These are phyloP conservation scores for Aquatica leii DNA, from an alignment of 2,888 invertebrate species.

Conservation along the genomic window DNA sequence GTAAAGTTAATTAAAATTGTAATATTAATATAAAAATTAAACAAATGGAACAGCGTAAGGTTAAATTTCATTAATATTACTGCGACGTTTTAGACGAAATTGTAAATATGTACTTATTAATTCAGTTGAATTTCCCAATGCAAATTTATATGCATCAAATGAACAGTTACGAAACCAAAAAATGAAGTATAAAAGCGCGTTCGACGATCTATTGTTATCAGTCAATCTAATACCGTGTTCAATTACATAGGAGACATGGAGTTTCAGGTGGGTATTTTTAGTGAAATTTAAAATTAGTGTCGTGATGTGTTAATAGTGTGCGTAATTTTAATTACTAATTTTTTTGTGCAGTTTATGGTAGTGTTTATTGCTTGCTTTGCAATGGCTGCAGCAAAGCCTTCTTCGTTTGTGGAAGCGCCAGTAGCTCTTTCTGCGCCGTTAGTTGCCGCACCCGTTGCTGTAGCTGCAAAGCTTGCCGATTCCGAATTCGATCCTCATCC, in stretches of 20 bases:
- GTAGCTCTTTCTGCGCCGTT: slow-evolving; percentile 52
- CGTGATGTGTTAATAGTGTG: slow-evolving; percentile 26
- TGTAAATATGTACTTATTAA: slow-evolving; percentile 10
- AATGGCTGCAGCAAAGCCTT: slow-evolving; percentile 38
- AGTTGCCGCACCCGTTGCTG: slow-evolving; percentile 55
- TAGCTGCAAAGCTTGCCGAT: slow-evolving; percentile 59
- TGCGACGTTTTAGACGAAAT: neutral
- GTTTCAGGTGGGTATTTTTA: slow-evolving; percentile 39
- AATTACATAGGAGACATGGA: slow-evolving; percentile 32
- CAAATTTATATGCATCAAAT: slow-evolving; percentile 26
- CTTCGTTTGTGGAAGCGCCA: slow-evolving; percentile 39
- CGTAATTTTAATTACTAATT: neutral
- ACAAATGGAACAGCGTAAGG: too few relatives aligned
- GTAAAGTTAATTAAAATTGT: too few relatives aligned
- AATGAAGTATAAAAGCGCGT: slow-evolving; percentile 28
- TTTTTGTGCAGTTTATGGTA: slow-evolving; percentile 40
- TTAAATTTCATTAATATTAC: slow-evolving; percentile 4
- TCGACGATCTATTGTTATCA: slow-evolving; percentile 27
- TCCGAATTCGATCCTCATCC: slow-evolving; percentile 70
- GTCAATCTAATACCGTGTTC: slow-evolving; percentile 20
- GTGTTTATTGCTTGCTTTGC: slow-evolving; percentile 42
- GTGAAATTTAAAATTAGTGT: slow-evolving; percentile 11
- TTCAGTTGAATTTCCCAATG: slow-evolving; percentile 21
- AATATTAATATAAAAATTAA: too few relatives aligned
- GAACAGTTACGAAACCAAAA: slow-evolving; percentile 27